Conservation (phyloP, 2,888 invertebrate species). For the Stramonita haemastoma region DNA sequence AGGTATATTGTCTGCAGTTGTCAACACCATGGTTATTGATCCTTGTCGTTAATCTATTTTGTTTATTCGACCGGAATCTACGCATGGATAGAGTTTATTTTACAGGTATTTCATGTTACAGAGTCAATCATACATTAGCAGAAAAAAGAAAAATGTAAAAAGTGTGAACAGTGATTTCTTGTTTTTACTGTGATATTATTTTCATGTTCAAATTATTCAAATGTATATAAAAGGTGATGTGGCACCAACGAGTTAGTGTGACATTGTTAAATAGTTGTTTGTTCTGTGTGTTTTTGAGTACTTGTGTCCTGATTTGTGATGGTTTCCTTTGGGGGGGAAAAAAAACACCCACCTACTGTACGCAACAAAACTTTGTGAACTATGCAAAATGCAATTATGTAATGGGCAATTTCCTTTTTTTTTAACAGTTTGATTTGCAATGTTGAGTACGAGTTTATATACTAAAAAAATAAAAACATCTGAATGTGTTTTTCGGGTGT, state of each 20-base stretch:
- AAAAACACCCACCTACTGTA: slow-evolving; percentile 1
- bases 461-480: neutral
- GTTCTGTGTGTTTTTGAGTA: neutral
- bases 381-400: slow-evolving; percentile 19
- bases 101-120: neutral
- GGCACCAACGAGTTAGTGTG: slow-evolving; percentile 12
- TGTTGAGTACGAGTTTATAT: neutral
- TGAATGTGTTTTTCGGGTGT: too few relatives aligned
- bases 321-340: neutral
- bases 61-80: neutral
- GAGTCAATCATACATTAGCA: neutral
- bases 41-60: neutral
- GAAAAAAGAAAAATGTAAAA: neutral
- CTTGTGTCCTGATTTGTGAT: neutral
- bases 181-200: slow-evolving; percentile 20
- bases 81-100: neutral
- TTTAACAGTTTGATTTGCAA: slow-evolving; percentile 9
- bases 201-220: neutral
- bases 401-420: neutral
- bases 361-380: slow-evolving; percentile 27
- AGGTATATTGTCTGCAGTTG: neutral
- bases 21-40: neutral
- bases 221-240: neutral
- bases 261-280: neutral
- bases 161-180: neutral